Base-by-base conservation (phyloP, 2,888 invertebrate species). In the Drymonia ruficornis region DNA sequence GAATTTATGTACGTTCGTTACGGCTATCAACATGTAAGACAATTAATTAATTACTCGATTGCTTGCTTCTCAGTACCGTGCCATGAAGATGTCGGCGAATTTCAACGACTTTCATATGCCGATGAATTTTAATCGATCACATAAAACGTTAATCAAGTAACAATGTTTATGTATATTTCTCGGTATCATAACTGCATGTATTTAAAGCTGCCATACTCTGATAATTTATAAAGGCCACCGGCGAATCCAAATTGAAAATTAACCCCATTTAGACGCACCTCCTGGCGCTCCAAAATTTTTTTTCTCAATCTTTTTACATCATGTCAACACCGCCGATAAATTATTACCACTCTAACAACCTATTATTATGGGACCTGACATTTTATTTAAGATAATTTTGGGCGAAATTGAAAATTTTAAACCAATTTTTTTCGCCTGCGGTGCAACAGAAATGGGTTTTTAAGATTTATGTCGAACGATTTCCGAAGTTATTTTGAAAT, bases 161-260 rank as follows among this genome's bases (percentile, higher is more conserved):
- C 80, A 70, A 84, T 83, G 84, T 87, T 83, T 81, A 86, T 86
- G 80, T 70, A 68, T 71, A 67, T 72, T 86, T 83, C 80, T 73
- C 65, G 65, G 81, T 81, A 82, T 65, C 75, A 68, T 74, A 75
- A 77, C 73, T 66, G 72, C 69, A 74, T 76, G 80, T 76, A 84
- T 86, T 84, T 83, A 83, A 84, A 84, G 86, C 82, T 78, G 75
- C 56, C 18, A 53, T 66, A 55, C 63, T 55, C 69, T 69, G 70
- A 80, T 86, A 83, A 88, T 87, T 86, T 85, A 85, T 84, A 81
- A 83, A 81, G 85, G 82, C 90, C 89, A 91, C 89, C 89, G 79
- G 84, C 82, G 86, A 81, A 81, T 80, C 76, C 74, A 85, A 86
- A 92, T 91, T 91, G 89, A 91, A 91, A 90, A 90, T 91, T 90